Percentiles rank a stretch among this genome's conserved stretches.
Conservation (phyloP, 2,113 vertebrate species). For the Cebus imitator region DNA sequence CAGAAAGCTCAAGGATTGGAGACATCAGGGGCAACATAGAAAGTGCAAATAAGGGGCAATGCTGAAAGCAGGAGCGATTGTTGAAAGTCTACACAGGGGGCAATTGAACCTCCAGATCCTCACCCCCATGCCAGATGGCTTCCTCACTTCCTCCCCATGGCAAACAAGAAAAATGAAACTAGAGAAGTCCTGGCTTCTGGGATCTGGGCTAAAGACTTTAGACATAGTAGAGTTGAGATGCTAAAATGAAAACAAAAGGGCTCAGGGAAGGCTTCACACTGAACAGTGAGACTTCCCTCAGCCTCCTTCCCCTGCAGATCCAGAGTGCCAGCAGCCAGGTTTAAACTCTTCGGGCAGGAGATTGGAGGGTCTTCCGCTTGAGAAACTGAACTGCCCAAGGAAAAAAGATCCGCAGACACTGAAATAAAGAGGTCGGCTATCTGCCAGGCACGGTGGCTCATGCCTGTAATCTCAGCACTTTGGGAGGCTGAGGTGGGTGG, state of each 20-base stretch:
- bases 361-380: neutral
- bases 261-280: neutral
- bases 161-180: neutral
- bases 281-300: neutral
- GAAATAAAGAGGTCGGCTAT: neutral
- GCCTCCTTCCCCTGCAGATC: neutral
- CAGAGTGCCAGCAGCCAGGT: neutral
- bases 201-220: neutral
- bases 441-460: too few species aligned
- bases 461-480: too few species aligned
- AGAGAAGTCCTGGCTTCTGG: neutral
- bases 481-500: too few species aligned
- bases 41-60: neutral
- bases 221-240: neutral
- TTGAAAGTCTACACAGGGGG: neutral
- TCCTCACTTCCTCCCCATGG: neutral
- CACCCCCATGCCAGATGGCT: neutral
- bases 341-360: neutral
- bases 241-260: neutral
- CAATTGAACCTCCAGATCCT: neutral
- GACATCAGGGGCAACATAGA: neutral
- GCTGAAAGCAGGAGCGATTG: neutral
- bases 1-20: neutral
- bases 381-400: neutral
- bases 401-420: neutral